phyloP scores from a whole-genome alignment of 2,113 vertebrate species.

The Elgaria multicarinata region DNA sequence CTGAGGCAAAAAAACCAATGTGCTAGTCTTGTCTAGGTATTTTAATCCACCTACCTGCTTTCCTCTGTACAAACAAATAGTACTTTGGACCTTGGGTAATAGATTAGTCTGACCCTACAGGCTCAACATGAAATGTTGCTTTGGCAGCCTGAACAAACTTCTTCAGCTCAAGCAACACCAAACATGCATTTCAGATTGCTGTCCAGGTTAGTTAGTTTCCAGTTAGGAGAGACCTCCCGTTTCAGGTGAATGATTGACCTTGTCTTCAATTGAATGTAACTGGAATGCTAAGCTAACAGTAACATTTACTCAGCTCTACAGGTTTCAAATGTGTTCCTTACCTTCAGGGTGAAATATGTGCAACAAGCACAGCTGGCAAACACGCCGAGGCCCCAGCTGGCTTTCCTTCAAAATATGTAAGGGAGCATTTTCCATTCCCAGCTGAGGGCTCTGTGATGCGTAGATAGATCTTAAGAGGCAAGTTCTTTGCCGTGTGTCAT shows the following conservation, averaged over 20 bases:
- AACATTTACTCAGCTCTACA: conserved; percentile 27
- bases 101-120: neutral
- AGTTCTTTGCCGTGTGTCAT: conserved; percentile 2
- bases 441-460: neutral
- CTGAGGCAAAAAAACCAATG: rapidly evolving
- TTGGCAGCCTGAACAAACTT: neutral
- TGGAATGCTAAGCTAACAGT: neutral
- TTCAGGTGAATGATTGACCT: neutral
- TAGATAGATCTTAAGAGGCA: neutral
- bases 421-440: conserved; percentile 6
- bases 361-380: neutral
- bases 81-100: neutral
- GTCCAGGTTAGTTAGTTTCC: neutral
- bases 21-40: neutral
- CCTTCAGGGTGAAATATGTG: neutral
- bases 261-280: neutral
- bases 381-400: neutral
- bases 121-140: neutral
- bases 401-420: neutral
- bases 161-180: too few species aligned
- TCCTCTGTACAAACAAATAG: neutral
- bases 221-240: neutral
- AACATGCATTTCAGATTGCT: neutral
- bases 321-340: conserved; percentile 16
- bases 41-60: conserved; percentile 22